These are phyloP conservation scores for Diplolepis rosae DNA, from an alignment of 2,888 invertebrate species.

Conservation along the genomic window DNA sequence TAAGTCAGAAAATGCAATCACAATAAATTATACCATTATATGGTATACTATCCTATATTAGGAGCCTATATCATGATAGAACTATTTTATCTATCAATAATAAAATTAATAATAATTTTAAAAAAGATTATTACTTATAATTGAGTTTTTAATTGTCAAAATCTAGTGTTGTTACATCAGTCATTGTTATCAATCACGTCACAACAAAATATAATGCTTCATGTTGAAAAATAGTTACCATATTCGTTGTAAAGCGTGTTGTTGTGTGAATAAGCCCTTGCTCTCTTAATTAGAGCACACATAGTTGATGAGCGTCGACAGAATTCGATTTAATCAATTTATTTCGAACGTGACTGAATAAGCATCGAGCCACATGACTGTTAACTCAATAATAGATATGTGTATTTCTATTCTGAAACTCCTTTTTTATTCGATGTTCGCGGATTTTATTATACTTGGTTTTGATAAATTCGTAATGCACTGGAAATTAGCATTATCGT, in stretches of 20 bases:
- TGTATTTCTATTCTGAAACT: constrained; percentile 10
- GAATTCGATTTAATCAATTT: constrained; percentile 19
- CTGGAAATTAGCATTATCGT: not conserved
- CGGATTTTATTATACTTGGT: not conserved
- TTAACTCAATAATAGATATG: constrained; percentile 11
- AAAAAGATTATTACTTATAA: too few relatives aligned
- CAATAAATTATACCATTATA: too few relatives aligned
- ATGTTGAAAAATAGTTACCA: not conserved
- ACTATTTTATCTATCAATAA: too few relatives aligned
- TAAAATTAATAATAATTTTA: too few relatives aligned
- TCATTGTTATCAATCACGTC: not conserved
- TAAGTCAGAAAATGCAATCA: too few relatives aligned
- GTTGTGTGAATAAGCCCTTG: not conserved
- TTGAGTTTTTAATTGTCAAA: too few relatives aligned
- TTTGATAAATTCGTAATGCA: not conserved
- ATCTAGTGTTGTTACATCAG: too few relatives aligned
- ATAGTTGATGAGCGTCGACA: constrained; percentile 7
- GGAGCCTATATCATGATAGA: too few relatives aligned
- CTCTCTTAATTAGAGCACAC: constrained; percentile 17
- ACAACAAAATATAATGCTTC: not conserved
- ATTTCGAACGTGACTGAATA: constrained; percentile 17
- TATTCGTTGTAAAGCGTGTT: not conserved
- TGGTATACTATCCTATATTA: too few relatives aligned
- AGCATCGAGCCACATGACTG: not conserved
- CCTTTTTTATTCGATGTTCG: not conserved